Conservation (phyloP, 2,113 vertebrate genomes). For the Calidris pugnax region DNA sequence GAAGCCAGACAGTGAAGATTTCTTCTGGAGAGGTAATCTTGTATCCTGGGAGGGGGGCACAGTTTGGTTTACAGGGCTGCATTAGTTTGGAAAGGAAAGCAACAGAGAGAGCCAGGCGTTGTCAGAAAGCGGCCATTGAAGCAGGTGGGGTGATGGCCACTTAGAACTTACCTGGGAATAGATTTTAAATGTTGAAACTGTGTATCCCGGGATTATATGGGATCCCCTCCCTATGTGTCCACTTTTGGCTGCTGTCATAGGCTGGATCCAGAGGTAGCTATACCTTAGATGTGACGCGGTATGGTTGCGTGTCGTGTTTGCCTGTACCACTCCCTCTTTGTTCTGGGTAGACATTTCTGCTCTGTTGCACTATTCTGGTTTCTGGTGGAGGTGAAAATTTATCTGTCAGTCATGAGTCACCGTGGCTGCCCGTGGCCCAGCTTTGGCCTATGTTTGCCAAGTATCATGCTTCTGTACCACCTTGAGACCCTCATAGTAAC, state of each 20-base stretch:
- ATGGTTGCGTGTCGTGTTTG: neutral
- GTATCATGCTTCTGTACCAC: neutral
- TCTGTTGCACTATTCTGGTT: neutral
- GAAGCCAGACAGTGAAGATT: neutral
- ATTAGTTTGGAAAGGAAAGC: neutral
- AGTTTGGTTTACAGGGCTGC: neutral
- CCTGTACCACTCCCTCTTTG: neutral
- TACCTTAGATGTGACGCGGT: neutral
- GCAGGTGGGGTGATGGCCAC: neutral
- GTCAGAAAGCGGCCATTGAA: neutral
- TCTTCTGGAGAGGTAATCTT: constrained; percentile 70
- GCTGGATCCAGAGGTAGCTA: rapidly evolving
- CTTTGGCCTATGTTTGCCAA: neutral
- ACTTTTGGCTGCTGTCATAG: neutral
- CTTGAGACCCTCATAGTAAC: neutral
- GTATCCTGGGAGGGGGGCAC: neutral
- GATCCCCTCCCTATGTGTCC: neutral
- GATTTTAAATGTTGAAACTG: neutral
- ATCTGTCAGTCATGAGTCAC: neutral
- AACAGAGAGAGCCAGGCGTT: neutral
- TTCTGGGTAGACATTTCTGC: neutral
- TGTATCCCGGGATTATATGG: neutral
- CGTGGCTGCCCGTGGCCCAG: neutral
- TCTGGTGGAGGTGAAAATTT: neutral
- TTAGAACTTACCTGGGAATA: neutral